phyloP scores from a whole-genome alignment of 2,113 vertebrate genomes.

The Anoplopoma fimbria region DNA sequence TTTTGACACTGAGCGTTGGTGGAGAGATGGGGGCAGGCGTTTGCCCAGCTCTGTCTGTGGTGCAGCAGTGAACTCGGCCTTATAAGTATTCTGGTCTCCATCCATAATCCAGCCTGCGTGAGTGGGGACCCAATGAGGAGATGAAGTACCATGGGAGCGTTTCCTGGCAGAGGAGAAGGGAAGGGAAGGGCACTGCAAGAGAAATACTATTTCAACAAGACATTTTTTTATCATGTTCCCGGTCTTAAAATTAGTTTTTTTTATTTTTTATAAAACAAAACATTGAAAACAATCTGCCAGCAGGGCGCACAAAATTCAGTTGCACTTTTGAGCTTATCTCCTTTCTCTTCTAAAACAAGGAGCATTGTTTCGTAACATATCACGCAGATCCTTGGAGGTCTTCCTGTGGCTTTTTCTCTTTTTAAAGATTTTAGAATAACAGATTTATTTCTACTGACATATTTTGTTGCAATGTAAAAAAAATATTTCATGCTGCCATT shows the following conservation, averaged over 20 bases:
- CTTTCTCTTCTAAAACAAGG: slow-evolving; percentile 22
- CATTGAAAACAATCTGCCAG: slow-evolving; percentile 40
- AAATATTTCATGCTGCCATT: slow-evolving; percentile 32
- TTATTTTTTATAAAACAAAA: slow-evolving; percentile 17
- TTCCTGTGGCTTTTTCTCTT: slow-evolving; percentile 24
- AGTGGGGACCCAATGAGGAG: slow-evolving; percentile 68
- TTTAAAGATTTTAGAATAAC: slow-evolving; percentile 30
- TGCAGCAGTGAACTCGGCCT: slow-evolving; percentile 57
- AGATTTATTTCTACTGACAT: slow-evolving; percentile 29
- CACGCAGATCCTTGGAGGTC: background rate
- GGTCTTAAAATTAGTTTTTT: slow-evolving; percentile 13
- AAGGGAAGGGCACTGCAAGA: slow-evolving; percentile 37
- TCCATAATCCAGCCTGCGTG: slow-evolving; percentile 71
- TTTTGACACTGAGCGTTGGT: slow-evolving; percentile 26
- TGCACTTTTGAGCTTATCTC: slow-evolving; percentile 21
- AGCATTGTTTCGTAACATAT: slow-evolving; percentile 18
- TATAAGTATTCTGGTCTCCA: slow-evolving; percentile 70
- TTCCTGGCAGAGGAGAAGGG: slow-evolving; percentile 46
- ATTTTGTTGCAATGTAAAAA: slow-evolving; percentile 26
- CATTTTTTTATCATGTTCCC: slow-evolving; percentile 27
- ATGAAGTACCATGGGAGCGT: slow-evolving; percentile 66
- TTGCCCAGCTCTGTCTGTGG: slow-evolving; percentile 27
- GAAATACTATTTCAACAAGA: slow-evolving; percentile 23
- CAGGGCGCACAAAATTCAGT: background rate
- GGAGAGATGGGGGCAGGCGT: slow-evolving; percentile 33